Percentiles rank a stretch among this genome's conserved stretches.
These are phyloP conservation scores for Drosophila meridionalis DNA, from an alignment of 2,888 invertebrate species.

Conservation along the genomic window DNA sequence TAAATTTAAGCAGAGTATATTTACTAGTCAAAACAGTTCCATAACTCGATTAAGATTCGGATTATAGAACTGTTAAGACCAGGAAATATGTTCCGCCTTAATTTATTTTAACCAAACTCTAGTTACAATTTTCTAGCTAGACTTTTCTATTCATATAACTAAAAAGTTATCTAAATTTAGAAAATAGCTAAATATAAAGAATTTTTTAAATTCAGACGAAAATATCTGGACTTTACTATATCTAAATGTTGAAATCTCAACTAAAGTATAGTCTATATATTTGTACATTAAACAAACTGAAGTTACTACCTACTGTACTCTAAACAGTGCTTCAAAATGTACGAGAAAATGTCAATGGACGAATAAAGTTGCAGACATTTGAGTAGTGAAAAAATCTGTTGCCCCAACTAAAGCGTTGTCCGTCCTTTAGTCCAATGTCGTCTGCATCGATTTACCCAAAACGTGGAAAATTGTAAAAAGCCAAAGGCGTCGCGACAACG, in stretches of 20 bases:
- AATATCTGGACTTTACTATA: not conserved
- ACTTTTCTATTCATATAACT: no score
- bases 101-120: no score
- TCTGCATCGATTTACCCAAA: conserved; percentile 45
- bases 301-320: not conserved
- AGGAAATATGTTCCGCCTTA: no score
- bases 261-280: not conserved
- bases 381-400: conserved; percentile 12
- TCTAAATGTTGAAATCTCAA: not conserved
- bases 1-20: not conserved
- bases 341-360: conserved; percentile 14
- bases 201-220: not conserved
- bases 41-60: no score
- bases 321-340: conserved; percentile 8
- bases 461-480: conserved; percentile 47
- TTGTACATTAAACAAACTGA: not conserved
- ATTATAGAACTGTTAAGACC: no score
- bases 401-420: conserved; percentile 22
- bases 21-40: no score
- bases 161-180: no score
- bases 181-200: no score
- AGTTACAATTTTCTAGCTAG: no score
- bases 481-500: conserved; percentile 48
- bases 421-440: conserved; percentile 16
- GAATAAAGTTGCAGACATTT: not conserved